Evolutionary conservation across 2,888 invertebrate species (phyloP).

Genomic region (Mimas tiliae): DNA sequence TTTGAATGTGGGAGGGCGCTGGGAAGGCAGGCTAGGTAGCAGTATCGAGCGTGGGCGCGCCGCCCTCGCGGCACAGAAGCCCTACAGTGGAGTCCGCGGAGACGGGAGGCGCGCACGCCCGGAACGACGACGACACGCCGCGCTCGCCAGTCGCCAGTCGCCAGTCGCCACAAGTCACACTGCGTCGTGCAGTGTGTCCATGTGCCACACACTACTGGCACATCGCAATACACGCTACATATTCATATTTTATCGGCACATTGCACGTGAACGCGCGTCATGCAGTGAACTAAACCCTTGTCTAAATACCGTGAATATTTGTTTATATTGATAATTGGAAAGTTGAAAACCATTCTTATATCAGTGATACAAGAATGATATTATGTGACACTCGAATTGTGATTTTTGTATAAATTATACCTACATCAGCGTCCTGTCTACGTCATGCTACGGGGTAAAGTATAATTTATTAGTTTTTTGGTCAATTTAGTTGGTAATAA

Average conservation of each 20-base stretch:
- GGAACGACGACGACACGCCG: constrained; percentile 40
- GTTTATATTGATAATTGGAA: constrained; percentile 41
- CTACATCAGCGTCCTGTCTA: constrained; percentile 60
- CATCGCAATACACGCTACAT: constrained; percentile 46
- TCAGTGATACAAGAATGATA: constrained; percentile 69
- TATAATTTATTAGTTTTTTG: constrained; percentile 35
- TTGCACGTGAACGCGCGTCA: constrained; percentile 47
- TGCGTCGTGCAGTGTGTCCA: constrained; percentile 1
- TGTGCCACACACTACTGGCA: constrained; percentile 40
- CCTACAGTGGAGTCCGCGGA: constrained; percentile 73
- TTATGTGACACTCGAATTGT: constrained; percentile 71
- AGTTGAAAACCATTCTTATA: constrained; percentile 48
- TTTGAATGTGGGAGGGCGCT: constrained; percentile 80
- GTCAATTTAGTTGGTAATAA: no score
- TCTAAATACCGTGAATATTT: constrained; percentile 24
- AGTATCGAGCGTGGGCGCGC: constrained; percentile 83
- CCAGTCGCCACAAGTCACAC: constrained; percentile 23
- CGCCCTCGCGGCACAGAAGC: constrained; percentile 77
- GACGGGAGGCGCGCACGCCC: constrained; percentile 66
- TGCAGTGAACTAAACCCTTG: constrained; percentile 34
- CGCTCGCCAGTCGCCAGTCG: constrained; percentile 32
- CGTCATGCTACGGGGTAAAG: constrained; percentile 77
- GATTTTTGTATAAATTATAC: constrained; percentile 68
- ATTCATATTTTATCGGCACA: constrained; percentile 38
- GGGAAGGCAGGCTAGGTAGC: constrained; percentile 77